Base-by-base conservation (phyloP, 2,113 vertebrate genomes). In the Cololabis saira region DNA sequence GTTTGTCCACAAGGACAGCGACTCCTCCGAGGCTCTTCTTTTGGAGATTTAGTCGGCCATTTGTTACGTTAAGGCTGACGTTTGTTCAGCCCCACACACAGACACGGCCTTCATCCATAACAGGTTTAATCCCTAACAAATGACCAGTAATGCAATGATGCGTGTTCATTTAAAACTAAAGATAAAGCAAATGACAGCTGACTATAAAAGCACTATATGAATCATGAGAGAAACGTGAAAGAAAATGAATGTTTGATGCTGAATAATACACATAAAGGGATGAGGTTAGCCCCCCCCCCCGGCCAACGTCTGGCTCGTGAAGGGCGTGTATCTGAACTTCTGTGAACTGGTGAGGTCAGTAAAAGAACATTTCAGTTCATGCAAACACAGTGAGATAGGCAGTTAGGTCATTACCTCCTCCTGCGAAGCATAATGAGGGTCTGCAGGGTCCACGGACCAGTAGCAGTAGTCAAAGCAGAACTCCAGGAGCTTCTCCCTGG, bases 381-480 rank as follows among this genome's bases (percentile, higher is more conserved):
- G 16, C 37, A 55, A 66, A 66, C 47, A 63, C 2, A 37, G 22
- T 47, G 0, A 63, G 14, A 62, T 14, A 0, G 30, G 5, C 49
- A 37, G 30, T 52, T 2, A 12, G 52, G 13, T 51, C 44, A 67
- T 91, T 91, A 99, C 97, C 95, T 95, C 92, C 88, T 99, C 97
- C 89, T 99, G 98, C 71, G 97, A 96, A 0, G 97, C 95, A 84
- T 95, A 95, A 56, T 94, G 94, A 11, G 95, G 90, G 72, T 95
- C 95, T 58, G 94, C 93, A 0, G 95, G 91, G 88, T 97, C 93
- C 76, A 95, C 94, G 10, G 98, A 99, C 96, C 96, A 99, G 89
- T 97, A 99, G 91, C 96, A 98, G 79, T 97, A 98, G 90, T 99
- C 98, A 90, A 99, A 99, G 58, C 93, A 93, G 74, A 97, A 99